These are phyloP conservation scores for Ageneiosus marmoratus DNA, from an alignment of 2,113 vertebrate genomes.

Conservation along the genomic window DNA sequence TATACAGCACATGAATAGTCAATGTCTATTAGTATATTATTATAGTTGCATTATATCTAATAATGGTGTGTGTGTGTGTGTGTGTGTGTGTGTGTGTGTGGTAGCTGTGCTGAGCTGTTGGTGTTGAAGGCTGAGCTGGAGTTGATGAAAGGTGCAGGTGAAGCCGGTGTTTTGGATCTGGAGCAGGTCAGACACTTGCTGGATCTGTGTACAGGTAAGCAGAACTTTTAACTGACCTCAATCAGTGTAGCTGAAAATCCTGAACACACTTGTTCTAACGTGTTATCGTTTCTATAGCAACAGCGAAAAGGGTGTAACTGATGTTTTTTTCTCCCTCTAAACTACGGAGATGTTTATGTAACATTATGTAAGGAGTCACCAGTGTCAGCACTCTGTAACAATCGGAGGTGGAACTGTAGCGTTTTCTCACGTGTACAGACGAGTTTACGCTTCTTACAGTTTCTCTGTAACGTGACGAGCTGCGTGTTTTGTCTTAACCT, in stretches of 20 bases:
- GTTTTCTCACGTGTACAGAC: background rate
- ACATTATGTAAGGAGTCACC: background rate
- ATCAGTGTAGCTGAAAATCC: too few species aligned
- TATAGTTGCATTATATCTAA: too few species aligned
- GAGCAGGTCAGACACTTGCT: conserved; percentile 81
- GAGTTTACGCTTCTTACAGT: background rate
- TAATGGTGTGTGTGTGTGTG: too few species aligned
- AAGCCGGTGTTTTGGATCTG: conserved; percentile 77
- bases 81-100: background rate
- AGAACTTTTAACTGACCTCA: too few species aligned
- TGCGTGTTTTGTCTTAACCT: too few species aligned
- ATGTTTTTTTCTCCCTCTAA: background rate
- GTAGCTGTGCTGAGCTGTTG: conserved; percentile 83
- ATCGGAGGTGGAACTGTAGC: background rate
- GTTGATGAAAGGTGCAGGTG: conserved; percentile 75
- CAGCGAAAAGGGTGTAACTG: background rate
- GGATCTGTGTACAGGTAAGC: conserved; percentile 79
- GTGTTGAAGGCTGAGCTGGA: conserved; percentile 87
- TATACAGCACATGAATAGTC: background rate
- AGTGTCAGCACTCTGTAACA: background rate
- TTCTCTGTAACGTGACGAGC: background rate
- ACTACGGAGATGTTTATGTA: background rate
- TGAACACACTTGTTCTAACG: too few species aligned
- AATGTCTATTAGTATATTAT: background rate
- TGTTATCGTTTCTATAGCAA: background rate